Base-by-base conservation (phyloP, 37 sponge, comb jelly and placozoan species). In the Oscarella lobularis region DNA sequence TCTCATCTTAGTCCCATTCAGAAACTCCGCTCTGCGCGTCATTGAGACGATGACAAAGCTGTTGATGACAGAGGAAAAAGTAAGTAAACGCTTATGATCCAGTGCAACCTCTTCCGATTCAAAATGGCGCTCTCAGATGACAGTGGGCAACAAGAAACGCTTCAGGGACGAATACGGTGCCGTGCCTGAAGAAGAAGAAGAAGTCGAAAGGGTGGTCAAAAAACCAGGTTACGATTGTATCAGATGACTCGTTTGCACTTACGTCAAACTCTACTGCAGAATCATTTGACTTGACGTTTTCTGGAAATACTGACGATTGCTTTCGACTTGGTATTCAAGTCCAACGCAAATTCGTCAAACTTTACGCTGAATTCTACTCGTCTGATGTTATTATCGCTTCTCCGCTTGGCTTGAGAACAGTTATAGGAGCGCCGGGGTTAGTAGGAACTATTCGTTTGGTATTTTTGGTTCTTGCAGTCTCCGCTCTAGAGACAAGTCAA, bases 321-420 rank as follows among this genome's bases (percentile, higher is more conserved):
- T 98, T 98, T 75, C 79, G 85, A 29, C 67, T 98, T 48, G 99
- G 99, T 9, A 41, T 98, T 39, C 80, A 84, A 3, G 66, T 98
- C 1, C 76, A 67, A 33, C 75, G 85, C 69, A 94, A 85, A 55
- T 39, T 39, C 29, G 77, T 98, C 33, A 84, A 79, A 68, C 84
- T 98, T 2, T 98, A 82, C 76, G 76, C 92, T 0, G 77, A 84
- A 73, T 94, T 98, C 75, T 98, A 94, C 78, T 81, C 80, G 4
- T 89, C 92, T 33, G 99, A 98, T 82, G 74, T 98, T 31, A 89
- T 98, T 6, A 68, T 98, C 66, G 95, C 99, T 32, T 94, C 95
- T 14, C 99, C 99, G 30, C 86, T 98, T 33, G 99, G 99, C 0
- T 85, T 98, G 54, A 41, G 95, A 33, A 88, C 87, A 30, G 79